Conservation (phyloP, 1,140 invertebrate genomes). For the Hormaphis cornu region DNA sequence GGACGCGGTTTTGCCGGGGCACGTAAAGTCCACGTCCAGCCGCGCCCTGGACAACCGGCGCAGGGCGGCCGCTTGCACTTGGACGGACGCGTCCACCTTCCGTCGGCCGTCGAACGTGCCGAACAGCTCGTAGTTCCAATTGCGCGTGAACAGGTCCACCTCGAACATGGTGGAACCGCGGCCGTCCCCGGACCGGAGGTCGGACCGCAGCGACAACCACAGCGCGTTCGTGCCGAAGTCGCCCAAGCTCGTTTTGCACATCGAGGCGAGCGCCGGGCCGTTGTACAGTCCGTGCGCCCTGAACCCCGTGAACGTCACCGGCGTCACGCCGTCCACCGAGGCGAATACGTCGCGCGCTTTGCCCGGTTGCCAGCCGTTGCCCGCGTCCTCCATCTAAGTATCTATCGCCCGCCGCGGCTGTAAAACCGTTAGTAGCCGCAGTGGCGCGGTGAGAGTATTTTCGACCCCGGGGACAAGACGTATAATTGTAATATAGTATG, state of each 20-base stretch:
- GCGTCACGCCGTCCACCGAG: background rate
- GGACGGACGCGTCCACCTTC: background rate
- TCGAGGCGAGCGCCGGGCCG: no score
- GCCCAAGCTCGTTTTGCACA: no score
- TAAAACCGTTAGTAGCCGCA: no score
- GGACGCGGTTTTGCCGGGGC: background rate
- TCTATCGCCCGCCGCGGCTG: no score
- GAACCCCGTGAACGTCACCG: background rate
- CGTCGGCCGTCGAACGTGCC: no score
- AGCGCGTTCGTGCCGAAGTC: background rate
- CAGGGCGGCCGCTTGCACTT: background rate
- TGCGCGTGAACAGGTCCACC: background rate
- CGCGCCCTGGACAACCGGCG: background rate
- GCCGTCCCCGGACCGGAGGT: background rate
- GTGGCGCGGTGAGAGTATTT: no score
- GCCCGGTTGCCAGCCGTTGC: background rate
- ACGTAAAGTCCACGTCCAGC: background rate
- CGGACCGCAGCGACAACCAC: background rate
- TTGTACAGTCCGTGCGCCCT: background rate
- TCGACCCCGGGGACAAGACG: no score
- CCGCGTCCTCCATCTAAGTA: no score
- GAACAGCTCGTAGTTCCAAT: background rate
- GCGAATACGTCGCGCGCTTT: background rate
- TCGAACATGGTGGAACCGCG: background rate
- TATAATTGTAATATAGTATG: no score